These are phyloP conservation scores for Apis laboriosa DNA, from an alignment of 1,140 invertebrate genomes.

Conservation along the genomic window DNA sequence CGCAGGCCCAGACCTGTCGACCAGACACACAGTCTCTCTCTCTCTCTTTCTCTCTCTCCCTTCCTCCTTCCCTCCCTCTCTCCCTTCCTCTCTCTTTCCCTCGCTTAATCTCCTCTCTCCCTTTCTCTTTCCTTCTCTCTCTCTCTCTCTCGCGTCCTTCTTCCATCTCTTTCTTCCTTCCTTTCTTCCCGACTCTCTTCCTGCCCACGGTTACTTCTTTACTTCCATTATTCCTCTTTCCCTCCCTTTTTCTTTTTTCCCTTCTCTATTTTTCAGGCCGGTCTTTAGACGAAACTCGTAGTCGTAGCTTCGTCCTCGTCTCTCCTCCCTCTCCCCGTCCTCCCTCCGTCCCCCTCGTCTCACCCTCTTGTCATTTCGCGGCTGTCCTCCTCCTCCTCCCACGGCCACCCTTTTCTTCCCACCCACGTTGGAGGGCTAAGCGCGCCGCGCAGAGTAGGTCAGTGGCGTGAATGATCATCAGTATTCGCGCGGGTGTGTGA, in stretches of 20 bases:
- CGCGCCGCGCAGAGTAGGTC: slow-evolving; percentile 64
- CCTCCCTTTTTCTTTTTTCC: neutral
- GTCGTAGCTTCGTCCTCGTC: too few relatives aligned
- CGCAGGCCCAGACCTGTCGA: slow-evolving; percentile 77
- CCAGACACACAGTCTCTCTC: slow-evolving; percentile 67
- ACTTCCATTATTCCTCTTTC: neutral
- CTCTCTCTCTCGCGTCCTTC: neutral
- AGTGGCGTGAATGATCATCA: slow-evolving; percentile 70
- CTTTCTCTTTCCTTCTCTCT: neutral
- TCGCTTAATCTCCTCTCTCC: neutral
- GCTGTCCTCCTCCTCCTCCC: neutral
- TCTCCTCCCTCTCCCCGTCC: neutral
- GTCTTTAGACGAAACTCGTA: too few relatives aligned
- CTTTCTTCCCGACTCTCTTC: slow-evolving; percentile 10
- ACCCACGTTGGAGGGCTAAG: slow-evolving; percentile 34
- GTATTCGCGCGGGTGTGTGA: slow-evolving; percentile 50
- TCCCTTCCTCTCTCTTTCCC: too few relatives aligned
- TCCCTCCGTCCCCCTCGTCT: slow-evolving; percentile 38
- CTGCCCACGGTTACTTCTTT: neutral
- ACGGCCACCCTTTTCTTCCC: slow-evolving; percentile 41
- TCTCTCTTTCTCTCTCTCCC: slow-evolving; percentile 3
- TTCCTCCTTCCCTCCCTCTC: neutral
- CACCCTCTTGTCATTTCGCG: slow-evolving; percentile 52
- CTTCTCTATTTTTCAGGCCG: neutral
- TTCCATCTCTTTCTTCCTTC: neutral